Evolutionary conservation across 2,888 invertebrate species (phyloP), one percentile per base, ranked within the genome.

Genomic region (Graphium colonna): DNA sequence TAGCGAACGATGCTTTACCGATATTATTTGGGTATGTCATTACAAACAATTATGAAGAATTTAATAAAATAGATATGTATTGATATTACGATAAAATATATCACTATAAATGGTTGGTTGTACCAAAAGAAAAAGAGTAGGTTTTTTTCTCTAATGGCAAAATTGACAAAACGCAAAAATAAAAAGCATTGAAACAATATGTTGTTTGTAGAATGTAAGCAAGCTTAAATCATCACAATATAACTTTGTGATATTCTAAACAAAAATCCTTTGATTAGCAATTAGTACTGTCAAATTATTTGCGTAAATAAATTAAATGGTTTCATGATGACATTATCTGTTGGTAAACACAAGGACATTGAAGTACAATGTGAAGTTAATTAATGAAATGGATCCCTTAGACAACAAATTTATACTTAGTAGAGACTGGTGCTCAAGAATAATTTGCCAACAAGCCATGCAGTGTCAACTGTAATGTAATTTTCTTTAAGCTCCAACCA

Each of bases 401-500:
- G 54, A 61, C 60, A 65, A 68, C 60, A 65, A 67, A 60, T 64
- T 67, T 58, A 63, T 54, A 63, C 63, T 60, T 60, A 59, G 55
- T 56, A 60, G 60, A 56, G 56, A 60, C 55, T 55, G 51, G 43
- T n/a, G 57, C 60, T 59, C 49, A 39, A 49, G 58, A 58, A 60
- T 62, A 66, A 69, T 66, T 61, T 61, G 59, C 57, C 55, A 60
- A 62, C 65, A 67, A 64, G 59, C 61, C 60, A 58, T 65, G 62
- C 61, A 63, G 60, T 60, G 69, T 60, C 63, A 63, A 63, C 61
- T 62, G 60, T 54, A 63, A 63, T 62, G 64, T 65, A 67, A 65
- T 68, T 62, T 59, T 48, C 54, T 56, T 62, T 59, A 50, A 38
- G 33, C 55, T 57, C 51, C 26, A 56, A 60, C 61, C 45, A 60